A percentile compares a stretch with the other conserved stretches of the same genome.
phyloP scores from a whole-genome alignment of 2,113 vertebrate species.

The Lathamus discolor region DNA sequence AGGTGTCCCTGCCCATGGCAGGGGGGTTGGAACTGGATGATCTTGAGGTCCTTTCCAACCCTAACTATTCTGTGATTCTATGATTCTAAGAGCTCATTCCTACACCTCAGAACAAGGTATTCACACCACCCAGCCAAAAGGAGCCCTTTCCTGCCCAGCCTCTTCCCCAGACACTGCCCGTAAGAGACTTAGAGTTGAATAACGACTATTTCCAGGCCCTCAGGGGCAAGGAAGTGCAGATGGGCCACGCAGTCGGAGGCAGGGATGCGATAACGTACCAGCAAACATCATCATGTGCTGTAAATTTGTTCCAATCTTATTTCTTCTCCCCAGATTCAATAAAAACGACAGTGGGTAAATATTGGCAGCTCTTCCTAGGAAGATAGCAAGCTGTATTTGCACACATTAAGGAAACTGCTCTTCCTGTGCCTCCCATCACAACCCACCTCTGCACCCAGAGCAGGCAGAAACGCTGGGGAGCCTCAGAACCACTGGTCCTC shows the following conservation, averaged over 20 bases:
- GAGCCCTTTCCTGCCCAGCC: not conserved
- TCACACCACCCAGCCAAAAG: not conserved
- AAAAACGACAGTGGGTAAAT: constrained; percentile 98
- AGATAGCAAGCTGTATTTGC: constrained; percentile 87
- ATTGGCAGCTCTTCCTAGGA: constrained; percentile 97
- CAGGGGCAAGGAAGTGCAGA: not conserved
- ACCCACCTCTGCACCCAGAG: not conserved
- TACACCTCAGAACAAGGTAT: not conserved
- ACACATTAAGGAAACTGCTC: constrained; percentile 77
- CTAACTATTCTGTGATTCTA: not conserved
- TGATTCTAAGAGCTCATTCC: not conserved
- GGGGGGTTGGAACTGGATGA: not conserved
- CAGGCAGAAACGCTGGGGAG: not conserved
- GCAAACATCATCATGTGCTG: constrained; percentile 99
- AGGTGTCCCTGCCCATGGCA: no score
- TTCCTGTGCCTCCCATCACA: not conserved
- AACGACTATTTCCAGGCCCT: not conserved
- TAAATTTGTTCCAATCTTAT: constrained; percentile 94
- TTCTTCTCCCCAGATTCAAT: constrained; percentile 92
- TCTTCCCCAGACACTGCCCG: not conserved
- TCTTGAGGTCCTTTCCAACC: not conserved
- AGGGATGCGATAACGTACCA: constrained; percentile 70
- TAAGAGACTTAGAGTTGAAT: not conserved
- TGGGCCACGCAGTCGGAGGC: not conserved
- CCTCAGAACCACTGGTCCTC: fast-evolving